phyloP scores from a whole-genome alignment of 35 echinoderm and acorn worm species.

The Stichopus chloronotus region DNA sequence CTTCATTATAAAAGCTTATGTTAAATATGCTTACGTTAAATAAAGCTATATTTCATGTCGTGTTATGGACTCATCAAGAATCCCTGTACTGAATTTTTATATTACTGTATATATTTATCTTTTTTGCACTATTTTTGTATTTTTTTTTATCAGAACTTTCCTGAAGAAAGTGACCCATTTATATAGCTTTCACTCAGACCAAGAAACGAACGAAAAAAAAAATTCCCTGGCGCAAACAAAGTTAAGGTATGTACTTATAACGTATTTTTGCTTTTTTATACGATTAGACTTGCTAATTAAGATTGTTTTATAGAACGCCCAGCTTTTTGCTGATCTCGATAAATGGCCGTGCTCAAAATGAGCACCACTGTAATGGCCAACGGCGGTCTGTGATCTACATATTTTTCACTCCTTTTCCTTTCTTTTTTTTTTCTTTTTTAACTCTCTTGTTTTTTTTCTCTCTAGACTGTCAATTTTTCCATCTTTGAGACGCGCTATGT shows the following conservation, averaged over 20 bases:
- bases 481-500: constrained; percentile 39
- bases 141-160: too few relatives aligned
- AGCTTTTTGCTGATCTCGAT: constrained; percentile 12
- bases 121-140: neutral
- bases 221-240: too few relatives aligned
- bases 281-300: constrained; percentile 45
- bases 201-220: too few relatives aligned
- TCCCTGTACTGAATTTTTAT: neutral
- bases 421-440: neutral
- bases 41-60: neutral
- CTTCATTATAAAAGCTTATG: too few relatives aligned
- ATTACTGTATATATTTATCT: neutral
- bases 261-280: too few relatives aligned
- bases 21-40: too few relatives aligned
- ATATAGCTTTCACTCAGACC: too few relatives aligned
- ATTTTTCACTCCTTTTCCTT: neutral
- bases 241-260: too few relatives aligned
- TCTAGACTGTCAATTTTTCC: constrained; percentile 37
- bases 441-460: neutral
- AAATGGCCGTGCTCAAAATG: constrained; percentile 28
- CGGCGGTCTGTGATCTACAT: constrained; percentile 45
- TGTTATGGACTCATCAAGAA: neutral
- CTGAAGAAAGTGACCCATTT: too few relatives aligned
- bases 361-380: constrained; percentile 22
- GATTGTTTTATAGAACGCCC: constrained; percentile 6